Evolutionary conservation across 2,113 vertebrate genomes (phyloP), one percentile per base, ranked within the genome.

Genomic region (Callorhinus ursinus): DNA sequence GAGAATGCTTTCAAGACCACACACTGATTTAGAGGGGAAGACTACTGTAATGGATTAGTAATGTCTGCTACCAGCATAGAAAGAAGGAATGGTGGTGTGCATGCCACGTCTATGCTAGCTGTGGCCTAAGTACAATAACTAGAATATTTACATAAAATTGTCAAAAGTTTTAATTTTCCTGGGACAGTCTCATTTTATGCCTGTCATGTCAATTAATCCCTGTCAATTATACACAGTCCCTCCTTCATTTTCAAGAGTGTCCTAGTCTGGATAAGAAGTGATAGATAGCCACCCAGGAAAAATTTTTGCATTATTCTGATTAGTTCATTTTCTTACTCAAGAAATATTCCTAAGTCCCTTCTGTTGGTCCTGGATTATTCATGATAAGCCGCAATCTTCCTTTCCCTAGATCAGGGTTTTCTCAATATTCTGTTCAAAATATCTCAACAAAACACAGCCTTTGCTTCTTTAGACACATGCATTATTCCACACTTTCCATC

Each of bases 271-370:
- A 31, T 90, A 26, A 65, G 42, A 55, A 12, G n/a, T 67, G n/a
- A 88, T 55, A 69, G n/a, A 74, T 2, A 91, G 11, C 31, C 31
- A 94, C 24, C 57, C 26, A 92, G 33, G 63, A 80, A 88, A 77
- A 69, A 39, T 77, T 59, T 51, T 86, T 80, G 10, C 3, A 39
- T 61, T 63, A 90, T 69, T 59, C 61, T 84, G 31, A 31, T 46
- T 63, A 51, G 33, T 93, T 36, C 9, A 96, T 93, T 90, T 92
- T n/a, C 21, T 93, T 93, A 80, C 61, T 65, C 42, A 92, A 77
- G 19, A 93, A 95, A 26, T 55, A 53, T 21, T 67, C 24, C 65
- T 94, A 67, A 92, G 49, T 82, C 18, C 7, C 22, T 96, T 71
- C 46, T 90, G 0, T 65, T 65, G 61, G 76, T 4, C 46, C 24